These are phyloP conservation scores for Drosophila mimica DNA, from an alignment of 2,888 invertebrate genomes.

Conservation along the genomic window DNA sequence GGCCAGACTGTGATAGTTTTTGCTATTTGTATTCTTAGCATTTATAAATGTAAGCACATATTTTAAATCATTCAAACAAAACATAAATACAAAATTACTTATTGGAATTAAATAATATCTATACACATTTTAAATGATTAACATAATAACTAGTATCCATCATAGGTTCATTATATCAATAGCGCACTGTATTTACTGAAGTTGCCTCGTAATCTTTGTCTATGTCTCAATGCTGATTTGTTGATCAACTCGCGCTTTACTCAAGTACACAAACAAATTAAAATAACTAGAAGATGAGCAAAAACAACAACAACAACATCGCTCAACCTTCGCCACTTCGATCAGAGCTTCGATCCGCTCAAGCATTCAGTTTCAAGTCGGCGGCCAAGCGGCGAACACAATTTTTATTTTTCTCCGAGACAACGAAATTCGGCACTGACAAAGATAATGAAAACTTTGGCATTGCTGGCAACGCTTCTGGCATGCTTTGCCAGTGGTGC, in stretches of 20 bases:
- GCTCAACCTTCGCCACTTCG: constrained; percentile 66
- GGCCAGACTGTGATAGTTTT: constrained; percentile 1
- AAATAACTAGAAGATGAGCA: constrained; percentile 11
- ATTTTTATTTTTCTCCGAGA: constrained; percentile 1
- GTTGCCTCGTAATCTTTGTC: constrained; percentile 21
- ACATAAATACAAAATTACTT: too few relatives aligned
- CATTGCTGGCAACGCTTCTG: constrained; percentile 51
- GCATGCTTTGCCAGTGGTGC: constrained; percentile 55
- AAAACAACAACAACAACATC: constrained; percentile 34
- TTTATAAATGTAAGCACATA: too few relatives aligned
- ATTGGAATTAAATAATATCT: not conserved
- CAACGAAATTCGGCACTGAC: not conserved
- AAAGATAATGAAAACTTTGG: constrained; percentile 62
- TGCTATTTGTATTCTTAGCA: not conserved
- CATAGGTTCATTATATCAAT: not conserved
- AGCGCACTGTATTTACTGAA: constrained; percentile 57
- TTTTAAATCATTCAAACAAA: too few relatives aligned
- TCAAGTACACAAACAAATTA: constrained; percentile 11
- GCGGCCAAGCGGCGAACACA: constrained; percentile 58
- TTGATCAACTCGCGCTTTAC: constrained; percentile 67
- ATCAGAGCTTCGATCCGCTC: constrained; percentile 40
- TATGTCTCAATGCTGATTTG: constrained; percentile 33
- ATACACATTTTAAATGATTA: not conserved
- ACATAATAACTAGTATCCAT: not conserved
- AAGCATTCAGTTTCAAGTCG: constrained; percentile 68